Base-by-base conservation (phyloP, 2,888 invertebrate genomes). In the Melanchra persicariae region DNA sequence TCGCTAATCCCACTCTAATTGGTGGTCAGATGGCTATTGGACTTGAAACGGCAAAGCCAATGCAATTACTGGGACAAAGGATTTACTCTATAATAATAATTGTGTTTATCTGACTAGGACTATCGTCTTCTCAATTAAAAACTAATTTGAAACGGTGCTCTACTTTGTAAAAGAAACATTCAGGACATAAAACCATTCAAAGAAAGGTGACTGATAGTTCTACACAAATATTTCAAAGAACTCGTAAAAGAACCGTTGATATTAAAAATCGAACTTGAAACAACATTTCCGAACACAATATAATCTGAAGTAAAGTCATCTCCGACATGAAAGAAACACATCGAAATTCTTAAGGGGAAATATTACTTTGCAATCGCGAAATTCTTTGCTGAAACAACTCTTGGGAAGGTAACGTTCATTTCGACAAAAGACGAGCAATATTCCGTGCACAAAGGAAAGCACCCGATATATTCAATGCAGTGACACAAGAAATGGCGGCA, bases 401-500 rank as follows among this genome's bases (percentile, higher is more conserved):
- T 93, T 91, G 93, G 94, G 91, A 91, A 93, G 95, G 95, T 93
- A 93, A 93, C 94, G 94, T 95, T 95, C 95, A 94, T 94, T 95
- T 93, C 93, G 94, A 94, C 93, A 95, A 95, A 94, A 93, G 95
- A 95, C 93, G 93, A 95, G 95, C 95, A 95, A 95, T 95, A 95
- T 95, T 93, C 95, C 91, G 93, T 91, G 93, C 94, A 95, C 95
- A 95, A 95, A 95, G 95, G 95, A 93, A 92, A 93, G 92, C 94
- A 91, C 91, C 93, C 95, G 95, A 95, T 95, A 95, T 95, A 95
- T 95, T 95, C 95, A 95, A 95, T 95, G 96, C 95, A 95, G 95
- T 95, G 95, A 95, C 95, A 95, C 93, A 95, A 95, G 95, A 95
- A 95, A 95, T 93, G 92, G 93, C 93, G 93, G 92, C 92, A 91